Evolutionary conservation across 2,113 vertebrate species (phyloP).

Genomic region (Motacilla alba): DNA sequence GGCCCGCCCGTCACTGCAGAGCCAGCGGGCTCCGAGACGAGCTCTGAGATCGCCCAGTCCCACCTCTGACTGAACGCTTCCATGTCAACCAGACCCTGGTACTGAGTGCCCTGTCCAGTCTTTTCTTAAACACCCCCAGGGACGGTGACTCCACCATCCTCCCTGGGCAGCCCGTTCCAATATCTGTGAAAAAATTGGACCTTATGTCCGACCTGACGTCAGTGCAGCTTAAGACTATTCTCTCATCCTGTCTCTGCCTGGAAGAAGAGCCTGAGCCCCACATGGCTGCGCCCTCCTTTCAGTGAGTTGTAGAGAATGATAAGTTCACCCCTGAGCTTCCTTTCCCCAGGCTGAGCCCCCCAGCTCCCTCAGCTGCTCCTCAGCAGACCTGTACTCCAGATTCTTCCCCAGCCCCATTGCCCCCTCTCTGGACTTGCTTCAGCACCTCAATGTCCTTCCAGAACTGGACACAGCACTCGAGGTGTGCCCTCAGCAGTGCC

Average conservation of each 20-base stretch:
- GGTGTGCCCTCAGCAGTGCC: not conserved
- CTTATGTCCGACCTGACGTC: not conserved
- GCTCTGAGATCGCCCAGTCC: too few relatives aligned
- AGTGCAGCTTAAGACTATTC: not conserved
- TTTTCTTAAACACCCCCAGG: not conserved
- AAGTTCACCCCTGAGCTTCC: not conserved
- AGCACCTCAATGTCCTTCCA: not conserved
- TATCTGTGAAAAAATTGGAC: not conserved
- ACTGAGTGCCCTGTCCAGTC: not conserved
- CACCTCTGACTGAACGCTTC: accelerated
- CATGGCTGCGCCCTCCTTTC: too few relatives aligned
- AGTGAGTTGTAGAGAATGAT: accelerated
- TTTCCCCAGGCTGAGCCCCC: not conserved
- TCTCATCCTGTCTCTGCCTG: not conserved
- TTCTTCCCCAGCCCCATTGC: not conserved
- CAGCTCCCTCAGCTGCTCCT: not conserved
- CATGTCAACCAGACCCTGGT: not conserved
- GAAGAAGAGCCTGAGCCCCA: not conserved
- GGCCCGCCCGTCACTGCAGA: accelerated
- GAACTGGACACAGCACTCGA: not conserved
- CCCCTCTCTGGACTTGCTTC: accelerated
- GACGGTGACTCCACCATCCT: not conserved
- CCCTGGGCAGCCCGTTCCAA: not conserved
- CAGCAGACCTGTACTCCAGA: too few relatives aligned
- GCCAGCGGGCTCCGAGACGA: accelerated